phyloP scores from a whole-genome alignment of 1,140 invertebrate genomes.

The Monochamus saltuarius region DNA sequence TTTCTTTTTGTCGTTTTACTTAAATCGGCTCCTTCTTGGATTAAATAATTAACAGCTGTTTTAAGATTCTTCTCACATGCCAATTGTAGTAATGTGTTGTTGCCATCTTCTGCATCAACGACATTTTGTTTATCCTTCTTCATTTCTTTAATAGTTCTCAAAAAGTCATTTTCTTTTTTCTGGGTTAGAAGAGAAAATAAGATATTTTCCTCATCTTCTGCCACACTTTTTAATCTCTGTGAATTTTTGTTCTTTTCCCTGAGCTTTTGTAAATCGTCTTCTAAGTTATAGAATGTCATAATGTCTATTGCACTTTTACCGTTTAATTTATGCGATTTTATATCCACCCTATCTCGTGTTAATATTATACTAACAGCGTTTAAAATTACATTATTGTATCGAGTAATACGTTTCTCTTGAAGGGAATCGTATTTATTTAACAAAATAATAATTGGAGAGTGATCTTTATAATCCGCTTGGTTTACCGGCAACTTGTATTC shows the following conservation, averaged over 20 bases:
- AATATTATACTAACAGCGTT: too few species aligned
- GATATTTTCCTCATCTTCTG: slow-evolving; percentile 1
- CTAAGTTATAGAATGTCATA: not conserved
- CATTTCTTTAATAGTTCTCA: not conserved
- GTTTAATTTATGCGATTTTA: not conserved
- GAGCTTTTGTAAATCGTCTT: too few species aligned
- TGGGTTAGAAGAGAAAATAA: slow-evolving; percentile 7
- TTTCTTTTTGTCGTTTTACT: slow-evolving; percentile 13
- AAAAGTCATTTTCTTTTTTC: slow-evolving; percentile 4
- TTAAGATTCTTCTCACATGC: slow-evolving; percentile 17
- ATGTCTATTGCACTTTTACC: slow-evolving; percentile 1
- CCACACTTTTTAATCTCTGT: too few species aligned
- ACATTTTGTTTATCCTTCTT: not conserved
- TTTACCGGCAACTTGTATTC: not conserved
- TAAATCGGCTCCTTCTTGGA: slow-evolving; percentile 8
- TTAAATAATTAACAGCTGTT: slow-evolving; percentile 2
- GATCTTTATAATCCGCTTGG: slow-evolving; percentile 8
- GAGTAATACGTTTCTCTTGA: not conserved
- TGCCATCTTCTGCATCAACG: slow-evolving; percentile 7
- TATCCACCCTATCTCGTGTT: slow-evolving; percentile 4
- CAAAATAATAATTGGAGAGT: slow-evolving; percentile 10
- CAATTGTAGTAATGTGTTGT: slow-evolving; percentile 16
- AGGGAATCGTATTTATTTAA: slow-evolving; percentile 11
- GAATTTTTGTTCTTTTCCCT: too few species aligned
- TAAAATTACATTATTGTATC: slow-evolving; percentile 3